A percentile compares a stretch with the other conserved stretches of the same genome.
phyloP scores from a whole-genome alignment of 1,140 invertebrate species.

The Linepithema humile region DNA sequence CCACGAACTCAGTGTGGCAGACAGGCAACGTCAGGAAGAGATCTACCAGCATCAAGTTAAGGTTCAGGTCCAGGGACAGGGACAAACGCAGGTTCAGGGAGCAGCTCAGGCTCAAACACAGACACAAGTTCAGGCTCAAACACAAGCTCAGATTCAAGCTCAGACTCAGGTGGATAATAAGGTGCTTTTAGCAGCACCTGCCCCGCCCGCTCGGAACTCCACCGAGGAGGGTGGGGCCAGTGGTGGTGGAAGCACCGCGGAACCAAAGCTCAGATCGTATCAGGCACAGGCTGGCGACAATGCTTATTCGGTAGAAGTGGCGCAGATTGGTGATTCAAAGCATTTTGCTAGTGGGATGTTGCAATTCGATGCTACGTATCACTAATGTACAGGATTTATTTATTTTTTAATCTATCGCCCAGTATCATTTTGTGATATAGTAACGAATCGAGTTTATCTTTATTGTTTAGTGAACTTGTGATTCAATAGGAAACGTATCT shows the following conservation, averaged over 20 bases:
- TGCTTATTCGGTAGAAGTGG: slow-evolving; percentile 77
- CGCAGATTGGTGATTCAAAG: slow-evolving; percentile 77
- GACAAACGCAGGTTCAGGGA: slow-evolving; percentile 61
- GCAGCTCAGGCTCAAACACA: slow-evolving; percentile 70
- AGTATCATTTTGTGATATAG: slow-evolving; percentile 78
- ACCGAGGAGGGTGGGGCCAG: slow-evolving; percentile 54
- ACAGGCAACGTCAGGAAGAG: slow-evolving; percentile 82
- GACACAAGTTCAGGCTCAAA: slow-evolving; percentile 65
- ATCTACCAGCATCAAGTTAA: slow-evolving; percentile 82
- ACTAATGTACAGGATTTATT: slow-evolving; percentile 78
- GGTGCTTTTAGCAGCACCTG: slow-evolving; percentile 55
- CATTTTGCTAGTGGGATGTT: slow-evolving; percentile 80
- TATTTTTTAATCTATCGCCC: slow-evolving; percentile 74
- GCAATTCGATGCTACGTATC: slow-evolving; percentile 82
- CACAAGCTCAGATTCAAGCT: slow-evolving; percentile 54
- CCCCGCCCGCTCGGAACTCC: slow-evolving; percentile 57
- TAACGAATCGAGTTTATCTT: slow-evolving; percentile 60
- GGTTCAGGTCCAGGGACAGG: slow-evolving; percentile 69
- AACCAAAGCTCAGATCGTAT: slow-evolving; percentile 70
- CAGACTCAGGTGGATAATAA: slow-evolving; percentile 68
- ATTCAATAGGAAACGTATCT: slow-evolving; percentile 80
- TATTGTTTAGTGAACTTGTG: slow-evolving; percentile 75
- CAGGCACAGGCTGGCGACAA: slow-evolving; percentile 75
- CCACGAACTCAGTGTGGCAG: slow-evolving; percentile 84
- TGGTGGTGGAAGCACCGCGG: slow-evolving; percentile 42